Conservation (phyloP, 1,140 invertebrate species). For the Drosophila erecta region DNA sequence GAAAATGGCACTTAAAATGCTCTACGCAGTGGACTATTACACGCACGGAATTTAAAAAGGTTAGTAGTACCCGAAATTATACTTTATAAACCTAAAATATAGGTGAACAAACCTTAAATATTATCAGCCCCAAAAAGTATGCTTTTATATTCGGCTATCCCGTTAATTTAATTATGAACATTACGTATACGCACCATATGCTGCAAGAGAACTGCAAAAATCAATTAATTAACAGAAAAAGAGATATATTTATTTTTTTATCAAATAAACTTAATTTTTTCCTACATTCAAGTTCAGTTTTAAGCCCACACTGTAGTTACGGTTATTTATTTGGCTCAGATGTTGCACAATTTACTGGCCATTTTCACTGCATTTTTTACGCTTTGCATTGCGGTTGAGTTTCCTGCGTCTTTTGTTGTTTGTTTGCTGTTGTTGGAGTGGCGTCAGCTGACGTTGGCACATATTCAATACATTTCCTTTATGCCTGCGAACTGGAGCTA, state of each 20-base stretch:
- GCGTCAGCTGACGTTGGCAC: constrained; percentile 77
- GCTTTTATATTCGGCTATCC: neutral
- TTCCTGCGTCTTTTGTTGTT: constrained; percentile 17
- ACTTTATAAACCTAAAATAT: too few relatives aligned
- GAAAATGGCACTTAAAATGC: constrained; percentile 1
- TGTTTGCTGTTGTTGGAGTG: constrained; percentile 20
- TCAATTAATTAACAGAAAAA: neutral
- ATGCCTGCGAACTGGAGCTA: constrained; percentile 66
- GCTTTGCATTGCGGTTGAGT: constrained; percentile 63
- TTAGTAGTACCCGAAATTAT: too few relatives aligned
- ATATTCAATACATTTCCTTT: constrained; percentile 74
- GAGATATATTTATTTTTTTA: too few relatives aligned
- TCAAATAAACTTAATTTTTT: too few relatives aligned
- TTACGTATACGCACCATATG: neutral
- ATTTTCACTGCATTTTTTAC: constrained; percentile 38
- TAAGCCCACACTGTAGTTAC: constrained; percentile 19
- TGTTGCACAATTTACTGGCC: constrained; percentile 69
- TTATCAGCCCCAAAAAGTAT: neutral
- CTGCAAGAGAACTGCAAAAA: neutral
- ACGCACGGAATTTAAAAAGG: too few relatives aligned
- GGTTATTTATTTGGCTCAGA: constrained; percentile 75
- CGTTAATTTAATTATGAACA: neutral
- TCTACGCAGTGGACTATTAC: neutral
- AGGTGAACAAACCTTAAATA: too few relatives aligned
- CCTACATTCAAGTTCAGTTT: neutral